Percentiles rank a stretch among this genome's conserved stretches.
phyloP scores from a whole-genome alignment of 35 echinoderm and acorn worm genomes.

The Apostichopus parvimensis region DNA sequence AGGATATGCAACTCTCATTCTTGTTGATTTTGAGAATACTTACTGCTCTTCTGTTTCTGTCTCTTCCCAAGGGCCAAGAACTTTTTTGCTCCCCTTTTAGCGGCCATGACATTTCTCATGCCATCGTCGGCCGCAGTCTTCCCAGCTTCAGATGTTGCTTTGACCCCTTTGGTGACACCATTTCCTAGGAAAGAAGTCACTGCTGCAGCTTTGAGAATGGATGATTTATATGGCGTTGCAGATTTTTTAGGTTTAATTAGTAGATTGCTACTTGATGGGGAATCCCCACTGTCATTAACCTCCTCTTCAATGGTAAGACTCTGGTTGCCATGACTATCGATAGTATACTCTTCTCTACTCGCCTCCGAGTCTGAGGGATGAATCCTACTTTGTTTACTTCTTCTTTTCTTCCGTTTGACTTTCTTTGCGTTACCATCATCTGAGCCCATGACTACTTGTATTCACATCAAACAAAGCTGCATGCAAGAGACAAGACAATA shows the following conservation, averaged over 20 bases:
- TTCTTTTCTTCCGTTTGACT: constrained; percentile 17
- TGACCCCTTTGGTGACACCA: neutral
- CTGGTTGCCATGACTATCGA: neutral
- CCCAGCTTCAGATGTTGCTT: neutral
- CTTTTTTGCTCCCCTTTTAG: constrained; percentile 26
- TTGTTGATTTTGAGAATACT: neutral
- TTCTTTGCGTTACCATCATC: constrained; percentile 1
- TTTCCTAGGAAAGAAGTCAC: constrained; percentile 20
- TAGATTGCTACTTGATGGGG: neutral
- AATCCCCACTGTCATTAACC: constrained; percentile 24
- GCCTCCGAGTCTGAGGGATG: constrained; percentile 20
- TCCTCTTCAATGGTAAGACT: constrained; percentile 39
- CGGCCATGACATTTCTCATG: constrained; percentile 27
- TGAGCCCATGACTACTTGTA: constrained; percentile 14
- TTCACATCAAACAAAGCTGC: neutral
- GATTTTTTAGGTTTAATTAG: neutral
- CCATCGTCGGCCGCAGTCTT: neutral
- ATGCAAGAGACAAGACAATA: too few species aligned
- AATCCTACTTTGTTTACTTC: neutral
- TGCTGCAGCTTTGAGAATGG: neutral
- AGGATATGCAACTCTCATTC: too few species aligned
- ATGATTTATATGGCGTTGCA: neutral
- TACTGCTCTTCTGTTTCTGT: neutral
- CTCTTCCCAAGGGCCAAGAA: constrained; percentile 26
- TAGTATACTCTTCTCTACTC: neutral